Base-by-base conservation (phyloP, 2,888 invertebrate genomes). In the Glyphotaelius pellucidus region DNA sequence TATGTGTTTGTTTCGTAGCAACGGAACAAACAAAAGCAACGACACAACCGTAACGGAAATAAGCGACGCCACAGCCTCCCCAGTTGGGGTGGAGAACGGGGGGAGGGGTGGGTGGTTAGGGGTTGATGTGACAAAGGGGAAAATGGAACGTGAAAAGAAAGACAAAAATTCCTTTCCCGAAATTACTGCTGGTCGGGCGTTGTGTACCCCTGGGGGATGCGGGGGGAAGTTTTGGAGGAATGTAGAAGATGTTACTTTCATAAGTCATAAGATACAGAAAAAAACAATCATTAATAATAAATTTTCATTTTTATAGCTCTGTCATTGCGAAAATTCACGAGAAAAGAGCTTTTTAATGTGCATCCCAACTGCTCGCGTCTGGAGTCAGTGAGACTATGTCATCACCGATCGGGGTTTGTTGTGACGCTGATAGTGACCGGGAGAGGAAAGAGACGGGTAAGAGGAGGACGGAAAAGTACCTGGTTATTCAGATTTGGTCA, bases 21-120 rank as follows among this genome's bases (percentile, higher is more conserved):
- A 91, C 38, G 89, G 80, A 90, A 86, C 80, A 91, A 92, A 92
- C 85, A 90, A 90, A 92, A 84, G 89, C 92, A 38, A 90, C 80
- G 90, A 79, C 89, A 84, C 35, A 92, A 90, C 67, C 92, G 79
- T 90, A 92, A 90, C 90, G 90, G 84, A 92, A 92, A 92, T 90
- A 92, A 90, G 80, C 79, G 84, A 47, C 90, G 90, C 67, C 89
- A 11, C 32, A 9, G 25, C 32, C 88, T 52, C 14, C 89, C 79
- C 86, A 7, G n/a, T 15, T 19, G 67, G 31, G 79, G 67, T 31
- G 25, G 25, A 2, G 9, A 30, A 5, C 25, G 38, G 25, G 80
- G 88, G 81, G 31, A 25, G 79, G 25, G 32, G 86, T 4, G 86
- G 89, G 25, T 7, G 52, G 80, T 19, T n/a, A 31, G 42, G 80